Percentiles rank a stretch among this genome's conserved stretches.
phyloP scores from a whole-genome alignment of 2,888 invertebrate genomes.

The Hedya salicella region DNA sequence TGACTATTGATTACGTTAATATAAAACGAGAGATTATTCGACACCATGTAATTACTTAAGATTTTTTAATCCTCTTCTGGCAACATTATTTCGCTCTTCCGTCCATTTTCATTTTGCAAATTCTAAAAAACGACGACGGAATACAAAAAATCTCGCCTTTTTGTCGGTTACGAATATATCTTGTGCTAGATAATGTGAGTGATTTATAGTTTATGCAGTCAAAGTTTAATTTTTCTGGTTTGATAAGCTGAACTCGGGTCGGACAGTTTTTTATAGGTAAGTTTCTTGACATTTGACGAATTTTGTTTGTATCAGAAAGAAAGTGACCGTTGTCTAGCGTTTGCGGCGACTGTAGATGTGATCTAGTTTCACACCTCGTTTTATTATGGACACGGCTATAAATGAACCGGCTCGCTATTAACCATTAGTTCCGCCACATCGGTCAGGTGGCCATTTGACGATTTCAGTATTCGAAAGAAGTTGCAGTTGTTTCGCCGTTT shows the following conservation, averaged over 20 bases:
- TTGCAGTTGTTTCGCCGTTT: slow-evolving; percentile 64
- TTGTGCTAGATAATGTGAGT: slow-evolving; percentile 72
- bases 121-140: slow-evolving; percentile 78
- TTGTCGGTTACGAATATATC: slow-evolving; percentile 68
- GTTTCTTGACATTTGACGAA: slow-evolving; percentile 73
- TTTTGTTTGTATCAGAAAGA: slow-evolving; percentile 79
- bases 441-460: slow-evolving; percentile 60
- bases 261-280: slow-evolving; percentile 68
- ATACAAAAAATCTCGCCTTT: slow-evolving; percentile 66
- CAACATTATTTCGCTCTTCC: slow-evolving; percentile 60
- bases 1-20: no score
- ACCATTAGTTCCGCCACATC: slow-evolving; percentile 68
- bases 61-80: slow-evolving; percentile 46
- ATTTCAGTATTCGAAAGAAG: slow-evolving; percentile 53
- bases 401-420: slow-evolving; percentile 71
- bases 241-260: slow-evolving; percentile 53
- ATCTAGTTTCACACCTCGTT: slow-evolving; percentile 75
- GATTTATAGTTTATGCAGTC: slow-evolving; percentile 59
- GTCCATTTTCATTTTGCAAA: slow-evolving; percentile 81
- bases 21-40: no score
- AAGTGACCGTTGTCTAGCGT: slow-evolving; percentile 79
- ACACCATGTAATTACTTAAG: neutral
- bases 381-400: slow-evolving; percentile 68
- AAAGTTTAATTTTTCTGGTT: slow-evolving; percentile 60
- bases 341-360: slow-evolving; percentile 66